Percentiles rank a stretch among this genome's conserved stretches.
Evolutionary conservation across 1,140 invertebrate genomes (phyloP).

Genomic region (Trachymyrmex septentrionalis): DNA sequence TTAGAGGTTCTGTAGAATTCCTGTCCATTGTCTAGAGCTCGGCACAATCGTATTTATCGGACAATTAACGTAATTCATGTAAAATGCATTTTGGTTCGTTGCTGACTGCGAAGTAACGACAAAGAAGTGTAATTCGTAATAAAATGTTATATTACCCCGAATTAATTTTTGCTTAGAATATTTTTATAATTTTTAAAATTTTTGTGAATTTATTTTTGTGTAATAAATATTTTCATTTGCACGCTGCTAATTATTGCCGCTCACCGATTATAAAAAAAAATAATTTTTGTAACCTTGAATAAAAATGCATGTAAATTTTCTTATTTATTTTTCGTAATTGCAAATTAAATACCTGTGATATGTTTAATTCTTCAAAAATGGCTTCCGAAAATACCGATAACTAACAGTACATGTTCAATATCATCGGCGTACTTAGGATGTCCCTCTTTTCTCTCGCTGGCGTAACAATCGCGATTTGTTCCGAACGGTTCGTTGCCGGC

Average conservation of each 20-base stretch:
- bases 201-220: no score
- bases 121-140: neutral
- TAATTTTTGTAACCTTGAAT: neutral
- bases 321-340: neutral
- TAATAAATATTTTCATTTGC: neutral
- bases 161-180: neutral
- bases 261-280: neutral
- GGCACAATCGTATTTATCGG: neutral
- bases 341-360: neutral
- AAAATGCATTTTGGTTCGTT: neutral
- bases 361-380: neutral
- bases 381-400: neutral
- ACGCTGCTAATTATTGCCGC: neutral
- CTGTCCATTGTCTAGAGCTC: no score
- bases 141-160: neutral
- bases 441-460: neutral
- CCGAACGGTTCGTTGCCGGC: constrained; percentile 26
- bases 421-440: neutral
- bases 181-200: neutral
- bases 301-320: neutral
- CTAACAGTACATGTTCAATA: neutral
- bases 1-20: no score
- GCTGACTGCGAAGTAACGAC: neutral
- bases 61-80: neutral
- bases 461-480: constrained; percentile 14